Percentiles rank a stretch among this genome's conserved stretches.
phyloP scores from a whole-genome alignment of 2,113 vertebrate genomes.

The Anhinga rufa region DNA sequence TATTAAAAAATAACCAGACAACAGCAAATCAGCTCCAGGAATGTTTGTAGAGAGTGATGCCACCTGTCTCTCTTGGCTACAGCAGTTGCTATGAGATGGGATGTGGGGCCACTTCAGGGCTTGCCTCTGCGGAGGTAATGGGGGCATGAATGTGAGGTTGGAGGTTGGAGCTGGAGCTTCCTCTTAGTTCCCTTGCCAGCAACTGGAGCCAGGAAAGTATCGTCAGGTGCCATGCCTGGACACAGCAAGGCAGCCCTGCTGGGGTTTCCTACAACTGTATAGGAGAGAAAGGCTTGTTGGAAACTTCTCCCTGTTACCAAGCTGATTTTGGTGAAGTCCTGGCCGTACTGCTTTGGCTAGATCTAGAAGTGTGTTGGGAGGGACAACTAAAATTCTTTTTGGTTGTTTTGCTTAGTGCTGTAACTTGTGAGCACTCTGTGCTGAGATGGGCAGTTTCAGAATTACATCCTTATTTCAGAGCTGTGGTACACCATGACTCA shows the following conservation, averaged over 20 bases:
- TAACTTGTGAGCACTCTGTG: neutral
- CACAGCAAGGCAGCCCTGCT: neutral
- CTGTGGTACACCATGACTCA: slow-evolving; percentile 21
- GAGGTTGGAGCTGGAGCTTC: neutral
- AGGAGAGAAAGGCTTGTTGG: neutral
- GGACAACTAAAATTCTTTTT: neutral
- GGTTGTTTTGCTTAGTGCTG: neutral
- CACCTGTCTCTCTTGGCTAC: slow-evolving; percentile 23
- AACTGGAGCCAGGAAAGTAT: neutral
- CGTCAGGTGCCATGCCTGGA: neutral
- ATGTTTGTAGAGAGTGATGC: neutral
- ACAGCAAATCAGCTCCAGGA: slow-evolving; percentile 20
- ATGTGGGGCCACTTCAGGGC: neutral
- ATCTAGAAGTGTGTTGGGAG: neutral
- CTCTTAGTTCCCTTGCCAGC: neutral
- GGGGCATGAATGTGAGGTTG: neutral
- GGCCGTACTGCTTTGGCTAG: neutral
- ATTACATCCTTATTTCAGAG: slow-evolving; percentile 1
- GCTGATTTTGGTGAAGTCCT: neutral
- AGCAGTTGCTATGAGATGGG: neutral
- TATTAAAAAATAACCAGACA: slow-evolving; percentile 51
- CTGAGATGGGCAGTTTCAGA: slow-evolving; percentile 31
- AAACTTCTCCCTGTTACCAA: neutral
- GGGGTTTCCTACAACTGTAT: neutral
- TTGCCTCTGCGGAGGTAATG: neutral